Evolutionary conservation across 92 coral and sea anemone genomes (phyloP).

Genomic region (Umimayanthus kanabou): DNA sequence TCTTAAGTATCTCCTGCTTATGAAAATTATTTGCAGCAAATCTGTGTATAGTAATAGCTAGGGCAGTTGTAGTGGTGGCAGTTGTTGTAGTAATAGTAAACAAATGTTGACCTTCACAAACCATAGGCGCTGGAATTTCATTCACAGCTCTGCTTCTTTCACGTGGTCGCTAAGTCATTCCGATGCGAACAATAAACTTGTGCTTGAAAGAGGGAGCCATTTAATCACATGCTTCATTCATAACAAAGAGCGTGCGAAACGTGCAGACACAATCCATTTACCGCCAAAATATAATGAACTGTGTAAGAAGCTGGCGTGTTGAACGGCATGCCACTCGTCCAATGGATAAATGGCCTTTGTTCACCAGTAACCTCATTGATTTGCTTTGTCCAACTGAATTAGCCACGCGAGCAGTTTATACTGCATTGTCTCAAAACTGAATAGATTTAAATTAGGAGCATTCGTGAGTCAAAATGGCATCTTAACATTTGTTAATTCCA

Average conservation of each 20-base stretch:
- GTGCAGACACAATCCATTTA: constrained; percentile 70
- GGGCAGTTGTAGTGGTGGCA: neutral
- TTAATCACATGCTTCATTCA: constrained; percentile 38
- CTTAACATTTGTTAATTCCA: neutral
- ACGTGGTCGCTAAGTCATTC: constrained; percentile 45
- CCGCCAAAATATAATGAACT: constrained; percentile 85
- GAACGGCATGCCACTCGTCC: constrained; percentile 39
- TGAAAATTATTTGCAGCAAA: neutral
- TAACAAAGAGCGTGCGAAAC: constrained; percentile 59
- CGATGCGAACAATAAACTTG: constrained; percentile 39
- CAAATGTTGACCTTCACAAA: constrained; percentile 26
- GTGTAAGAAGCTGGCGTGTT: constrained; percentile 78
- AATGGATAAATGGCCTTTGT: constrained; percentile 15
- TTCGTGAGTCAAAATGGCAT: constrained; percentile 31
- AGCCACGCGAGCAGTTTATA: constrained; percentile 48
- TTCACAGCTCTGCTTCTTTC: constrained; percentile 27
- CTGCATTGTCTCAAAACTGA: constrained; percentile 16
- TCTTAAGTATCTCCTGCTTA: neutral
- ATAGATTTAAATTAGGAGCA: constrained; percentile 9
- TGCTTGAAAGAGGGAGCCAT: constrained; percentile 37
- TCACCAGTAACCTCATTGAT: constrained; percentile 32
- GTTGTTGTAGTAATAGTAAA: constrained; percentile 1
- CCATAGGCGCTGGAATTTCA: constrained; percentile 40
- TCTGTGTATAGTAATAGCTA: neutral
- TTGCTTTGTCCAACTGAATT: constrained; percentile 42